phyloP scores from a whole-genome alignment of 2,113 vertebrate species.

The Coreoperca whiteheadi region DNA sequence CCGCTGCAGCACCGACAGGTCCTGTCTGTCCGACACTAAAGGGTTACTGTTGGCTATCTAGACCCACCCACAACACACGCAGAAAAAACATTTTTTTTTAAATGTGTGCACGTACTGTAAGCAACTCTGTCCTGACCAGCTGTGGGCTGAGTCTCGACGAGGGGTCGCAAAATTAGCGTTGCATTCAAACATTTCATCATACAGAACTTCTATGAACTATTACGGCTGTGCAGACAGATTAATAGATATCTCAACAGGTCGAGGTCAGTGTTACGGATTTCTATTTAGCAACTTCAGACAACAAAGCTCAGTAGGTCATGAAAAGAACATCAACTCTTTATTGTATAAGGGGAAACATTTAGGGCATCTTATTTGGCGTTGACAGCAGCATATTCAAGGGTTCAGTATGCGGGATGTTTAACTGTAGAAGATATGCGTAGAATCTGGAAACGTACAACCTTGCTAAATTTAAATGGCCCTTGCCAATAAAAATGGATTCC shows the following conservation, averaged over 20 bases:
- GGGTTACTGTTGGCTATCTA: slow-evolving; percentile 94
- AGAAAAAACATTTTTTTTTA: background rate
- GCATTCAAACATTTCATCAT: background rate
- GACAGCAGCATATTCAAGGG: background rate
- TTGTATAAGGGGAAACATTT: background rate
- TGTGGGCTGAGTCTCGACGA: background rate
- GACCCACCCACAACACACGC: slow-evolving; percentile 33
- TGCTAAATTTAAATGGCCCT: background rate
- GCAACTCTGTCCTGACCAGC: background rate
- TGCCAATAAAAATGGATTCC: slow-evolving; percentile 15
- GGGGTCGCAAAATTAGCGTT: background rate
- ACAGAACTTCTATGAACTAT: background rate
- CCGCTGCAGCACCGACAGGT: slow-evolving; percentile 89
- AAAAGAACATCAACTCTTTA: background rate
- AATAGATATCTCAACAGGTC: background rate
- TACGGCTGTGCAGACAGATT: background rate
- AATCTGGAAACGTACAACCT: background rate
- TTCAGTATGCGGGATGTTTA: background rate
- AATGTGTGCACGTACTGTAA: background rate
- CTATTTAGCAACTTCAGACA: background rate
- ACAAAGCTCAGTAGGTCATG: background rate
- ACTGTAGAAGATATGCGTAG: background rate
- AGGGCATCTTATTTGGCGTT: background rate
- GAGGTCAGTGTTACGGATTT: background rate
- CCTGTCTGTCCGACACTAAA: slow-evolving; percentile 92